Evolutionary conservation across 2,113 vertebrate genomes (phyloP).

Genomic region (Numida meleagris): DNA sequence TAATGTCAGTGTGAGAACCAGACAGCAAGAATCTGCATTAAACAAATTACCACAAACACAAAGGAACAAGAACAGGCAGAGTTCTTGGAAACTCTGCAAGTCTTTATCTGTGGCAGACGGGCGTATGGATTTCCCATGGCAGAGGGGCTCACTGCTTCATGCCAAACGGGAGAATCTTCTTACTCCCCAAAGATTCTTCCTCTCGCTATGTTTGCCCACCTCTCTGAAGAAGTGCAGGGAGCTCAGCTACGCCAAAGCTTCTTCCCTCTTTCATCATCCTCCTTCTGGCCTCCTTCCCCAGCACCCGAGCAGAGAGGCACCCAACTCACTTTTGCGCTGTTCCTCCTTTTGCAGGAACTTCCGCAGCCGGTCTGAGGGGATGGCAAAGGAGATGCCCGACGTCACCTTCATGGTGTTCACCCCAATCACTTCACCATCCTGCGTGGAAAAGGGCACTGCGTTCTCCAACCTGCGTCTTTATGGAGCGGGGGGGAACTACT

Average conservation of each 20-base stretch:
- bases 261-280: not conserved
- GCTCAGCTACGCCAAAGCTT: not conserved
- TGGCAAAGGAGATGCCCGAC: slow-evolving; percentile 96
- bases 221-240: not conserved
- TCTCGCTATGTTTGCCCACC: not conserved
- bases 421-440: slow-evolving; percentile 97
- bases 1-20: not conserved
- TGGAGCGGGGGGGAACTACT: not conserved
- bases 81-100: not conserved
- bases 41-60: not conserved
- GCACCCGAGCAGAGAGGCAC: fast-evolving
- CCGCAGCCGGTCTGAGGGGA: slow-evolving; percentile 89
- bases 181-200: not conserved
- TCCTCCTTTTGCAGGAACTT: slow-evolving; percentile 83
- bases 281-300: not conserved
- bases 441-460: not conserved
- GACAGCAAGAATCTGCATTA: not conserved
- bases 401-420: slow-evolving; percentile 99
- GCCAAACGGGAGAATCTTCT: not conserved
- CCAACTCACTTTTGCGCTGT: slow-evolving; percentile 83
- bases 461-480: not conserved
- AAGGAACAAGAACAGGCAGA: not conserved
- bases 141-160: not conserved
- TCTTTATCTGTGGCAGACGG: not conserved
- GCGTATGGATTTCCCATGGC: not conserved